Conservation (phyloP, 2,797 vertebrate species). For the Hypotaenidia okinawae region DNA sequence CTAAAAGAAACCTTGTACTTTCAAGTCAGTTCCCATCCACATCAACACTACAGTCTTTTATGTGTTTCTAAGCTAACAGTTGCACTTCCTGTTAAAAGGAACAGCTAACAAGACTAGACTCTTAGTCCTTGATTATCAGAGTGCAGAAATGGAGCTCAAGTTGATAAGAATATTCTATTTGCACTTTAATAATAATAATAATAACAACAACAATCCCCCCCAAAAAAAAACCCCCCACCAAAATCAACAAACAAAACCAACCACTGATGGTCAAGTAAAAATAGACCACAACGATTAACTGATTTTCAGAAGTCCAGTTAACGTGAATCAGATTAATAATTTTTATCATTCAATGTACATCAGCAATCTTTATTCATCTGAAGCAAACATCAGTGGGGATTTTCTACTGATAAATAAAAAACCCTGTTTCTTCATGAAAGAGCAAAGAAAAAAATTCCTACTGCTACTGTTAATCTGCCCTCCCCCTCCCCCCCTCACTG, state of each 20-base stretch:
- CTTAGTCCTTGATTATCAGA: not conserved
- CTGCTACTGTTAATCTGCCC: not conserved
- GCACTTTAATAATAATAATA: not conserved
- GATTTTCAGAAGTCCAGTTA: not conserved
- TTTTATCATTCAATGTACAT: not conserved
- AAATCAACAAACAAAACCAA: too few relatives aligned
- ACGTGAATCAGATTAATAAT: not conserved
- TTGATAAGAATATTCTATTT: not conserved
- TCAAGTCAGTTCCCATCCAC: not conserved
- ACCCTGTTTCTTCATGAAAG: not conserved
- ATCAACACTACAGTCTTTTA: not conserved
- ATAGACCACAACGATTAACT: not conserved
- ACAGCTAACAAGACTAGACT: not conserved
- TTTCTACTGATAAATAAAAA: not conserved
- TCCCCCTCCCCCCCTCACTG: fast-evolving
- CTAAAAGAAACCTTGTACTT: not conserved
- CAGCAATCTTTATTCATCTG: not conserved
- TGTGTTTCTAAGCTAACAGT: not conserved
- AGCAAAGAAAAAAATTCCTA: not conserved
- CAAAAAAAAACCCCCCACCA: not conserved
- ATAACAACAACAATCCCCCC: too few relatives aligned
- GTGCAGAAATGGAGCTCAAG: not conserved
- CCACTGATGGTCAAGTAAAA: not conserved
- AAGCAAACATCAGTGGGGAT: not conserved
- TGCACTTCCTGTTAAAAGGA: not conserved